Base-by-base conservation (phyloP, 2,113 vertebrate genomes). In the Mustelus asterias region DNA sequence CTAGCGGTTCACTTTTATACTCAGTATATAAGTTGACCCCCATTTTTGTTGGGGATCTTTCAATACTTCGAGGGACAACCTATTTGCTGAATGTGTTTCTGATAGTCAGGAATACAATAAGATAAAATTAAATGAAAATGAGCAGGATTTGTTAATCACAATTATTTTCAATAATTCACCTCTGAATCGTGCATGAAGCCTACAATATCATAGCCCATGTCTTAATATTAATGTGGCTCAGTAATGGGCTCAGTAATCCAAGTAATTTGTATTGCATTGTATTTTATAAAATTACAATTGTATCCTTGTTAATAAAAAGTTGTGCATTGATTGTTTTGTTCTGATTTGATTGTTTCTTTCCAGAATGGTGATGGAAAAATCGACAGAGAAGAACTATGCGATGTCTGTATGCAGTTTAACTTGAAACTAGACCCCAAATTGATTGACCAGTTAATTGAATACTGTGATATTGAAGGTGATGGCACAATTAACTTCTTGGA, bases 351-450 rank as follows among this genome's bases (percentile, higher is more conserved):
- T 96, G 26, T 95, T 16, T 88, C 86, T 96, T 0, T 92, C 96
- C 96, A 99, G 99, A 98, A 98, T 88, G 97, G 98, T 80, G 97
- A 98, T 96, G 98, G 98, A 69, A 94, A 96, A 95, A 98, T 99
- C 54, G 97, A 98, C 97, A 98, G 97, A 96, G 97, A 97, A 0
- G 97, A 98, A 80, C 97, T 99, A 58, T 94, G 6, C 96, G 97
- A 97, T 14, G 97, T 97, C 58, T 98, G 98, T 96, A 96, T 65
- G 8, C 97, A 98, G 96, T 97, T 98, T 97, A 97, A 97, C 63
- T 37, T 99, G 96, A 96, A 97, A 33, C 48, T 98, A 29, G 97
- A 97, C 22, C 96, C 96, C 29, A 96, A 96, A 0, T 97, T 99
- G 0, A 97, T 99, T 96, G 97, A 98, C 69, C 97, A 97, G 18